Evolutionary conservation across 2,797 vertebrate genomes (phyloP), one percentile per base, ranked within the genome.

Genomic region (Chelon labrosus): DNA sequence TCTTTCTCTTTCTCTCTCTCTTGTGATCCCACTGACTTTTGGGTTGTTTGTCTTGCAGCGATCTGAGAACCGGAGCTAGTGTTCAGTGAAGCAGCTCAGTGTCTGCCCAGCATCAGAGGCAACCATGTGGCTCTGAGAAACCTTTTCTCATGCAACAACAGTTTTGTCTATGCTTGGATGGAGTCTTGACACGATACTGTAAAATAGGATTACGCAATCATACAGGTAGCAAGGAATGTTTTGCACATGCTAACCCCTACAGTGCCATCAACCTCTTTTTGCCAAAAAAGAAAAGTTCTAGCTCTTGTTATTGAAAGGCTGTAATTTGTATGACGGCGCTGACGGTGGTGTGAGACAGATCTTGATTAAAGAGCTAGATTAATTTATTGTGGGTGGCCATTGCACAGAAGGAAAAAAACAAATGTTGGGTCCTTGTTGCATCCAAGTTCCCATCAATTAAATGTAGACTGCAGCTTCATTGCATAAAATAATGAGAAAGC

Each of bases 101-200:
- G 76, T 82, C 82, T 53, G 79, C 76, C 85, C 76, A 38, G 77
- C 71, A 86, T 83, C 84, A 86, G 63, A 70, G 44, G 77, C 67
- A 77, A 65, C 78, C 55, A 55, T 76, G 72, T 83, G 76, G 74
- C 81, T 77, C 52, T 14, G 58, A 82, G 75, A 81, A 88, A 83
- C 78, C 75, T 75, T 84, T 80, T 76, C 87, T 80, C 84, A 84
- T 31, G 85, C 84, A 87, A 87, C 88, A 86, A 79, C 75, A 50
- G 71, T 60, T 85, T 75, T 79, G 79, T 88, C 89, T 87, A 84
- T 84, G 88, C 90, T 85, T 76, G 87, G 75, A 47, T 85, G 52
- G 75, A 79, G 59, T 71, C 79, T 79, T 63, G 76, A 90, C 86
- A 80, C 69, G 27, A 51, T 51, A 64, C 77, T 77, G 80, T 82